These are phyloP conservation scores for Colistium nudipinnis DNA, from an alignment of 2,113 vertebrate genomes.

Conservation along the genomic window DNA sequence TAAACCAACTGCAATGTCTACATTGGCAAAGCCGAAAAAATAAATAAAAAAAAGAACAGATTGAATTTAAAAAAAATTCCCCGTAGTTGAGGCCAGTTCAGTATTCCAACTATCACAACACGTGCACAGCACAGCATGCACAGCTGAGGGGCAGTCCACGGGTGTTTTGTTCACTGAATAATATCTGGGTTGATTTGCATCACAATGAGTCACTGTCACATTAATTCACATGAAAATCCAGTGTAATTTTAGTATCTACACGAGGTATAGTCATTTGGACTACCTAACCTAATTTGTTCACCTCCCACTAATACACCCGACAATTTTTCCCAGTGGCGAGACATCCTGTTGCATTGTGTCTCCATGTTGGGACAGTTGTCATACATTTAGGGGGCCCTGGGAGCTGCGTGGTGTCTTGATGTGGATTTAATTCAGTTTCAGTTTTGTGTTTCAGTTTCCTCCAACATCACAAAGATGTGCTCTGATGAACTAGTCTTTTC, in stretches of 20 bases:
- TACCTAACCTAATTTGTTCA: not conserved
- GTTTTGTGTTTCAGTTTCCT: not conserved
- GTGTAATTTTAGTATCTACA: not conserved
- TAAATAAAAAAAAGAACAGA: no score
- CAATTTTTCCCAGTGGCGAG: not conserved
- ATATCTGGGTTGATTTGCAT: constrained; percentile 21
- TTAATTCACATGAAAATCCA: constrained; percentile 7
- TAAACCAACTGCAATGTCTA: not conserved
- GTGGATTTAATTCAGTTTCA: not conserved
- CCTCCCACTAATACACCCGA: constrained; percentile 1
- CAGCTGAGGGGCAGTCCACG: constrained; percentile 28
- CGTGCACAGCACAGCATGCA: constrained; percentile 24
- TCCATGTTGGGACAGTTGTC: not conserved
- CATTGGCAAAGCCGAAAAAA: constrained; percentile 24
- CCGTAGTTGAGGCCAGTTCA: constrained; percentile 9
- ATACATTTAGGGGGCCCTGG: not conserved
- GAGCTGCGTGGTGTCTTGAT: not conserved
- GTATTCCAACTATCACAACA: constrained; percentile 18
- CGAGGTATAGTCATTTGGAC: constrained; percentile 9
- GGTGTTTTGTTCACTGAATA: constrained; percentile 5
- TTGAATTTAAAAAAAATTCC: not conserved
- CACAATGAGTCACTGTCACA: constrained; percentile 35
- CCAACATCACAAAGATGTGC: not conserved
- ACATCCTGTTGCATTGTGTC: not conserved
- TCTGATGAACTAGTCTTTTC: no score